Evolutionary conservation across 2,888 invertebrate species (phyloP).

Genomic region (Bedellia somnulentella): DNA sequence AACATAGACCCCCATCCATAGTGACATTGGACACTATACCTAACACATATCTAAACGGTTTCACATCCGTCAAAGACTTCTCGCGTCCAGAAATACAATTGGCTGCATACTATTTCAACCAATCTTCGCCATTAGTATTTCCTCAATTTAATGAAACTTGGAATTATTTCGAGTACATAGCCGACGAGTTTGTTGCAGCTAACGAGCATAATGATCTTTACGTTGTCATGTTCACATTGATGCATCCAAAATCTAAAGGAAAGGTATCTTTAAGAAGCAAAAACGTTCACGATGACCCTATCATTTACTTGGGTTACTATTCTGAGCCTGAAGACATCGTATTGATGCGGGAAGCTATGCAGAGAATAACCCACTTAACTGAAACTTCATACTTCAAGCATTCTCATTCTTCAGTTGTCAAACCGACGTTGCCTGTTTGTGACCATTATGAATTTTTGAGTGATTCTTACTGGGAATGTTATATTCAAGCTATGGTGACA

Average conservation of each 20-base stretch:
- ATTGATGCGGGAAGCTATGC: conserved; percentile 13
- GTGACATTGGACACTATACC: neutral
- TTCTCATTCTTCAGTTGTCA: conserved; percentile 12
- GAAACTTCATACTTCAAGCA: conserved; percentile 15
- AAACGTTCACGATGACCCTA: neutral
- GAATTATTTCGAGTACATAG: conserved; percentile 8
- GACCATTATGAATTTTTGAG: conserved; percentile 15
- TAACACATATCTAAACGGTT: neutral
- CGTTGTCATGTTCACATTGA: conserved; percentile 16
- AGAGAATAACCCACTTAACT: conserved; percentile 14
- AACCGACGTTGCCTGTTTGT: conserved; percentile 19
- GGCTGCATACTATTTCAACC: neutral
- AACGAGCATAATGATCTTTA: conserved; percentile 17
- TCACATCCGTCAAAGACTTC: neutral
- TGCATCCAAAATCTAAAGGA: conserved; percentile 21
- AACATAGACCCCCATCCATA: neutral
- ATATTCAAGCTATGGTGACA: conserved; percentile 18
- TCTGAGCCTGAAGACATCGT: conserved; percentile 14
- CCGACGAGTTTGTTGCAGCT: conserved; percentile 6
- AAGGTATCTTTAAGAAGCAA: conserved; percentile 10
- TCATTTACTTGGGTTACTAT: conserved; percentile 5
- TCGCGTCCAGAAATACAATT: neutral
- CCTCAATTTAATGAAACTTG: conserved; percentile 9
- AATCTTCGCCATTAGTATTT: neutral
- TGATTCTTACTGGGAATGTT: conserved; percentile 30